Conservation (phyloP, 2,113 vertebrate species). For the Tylochromis polylepis region DNA sequence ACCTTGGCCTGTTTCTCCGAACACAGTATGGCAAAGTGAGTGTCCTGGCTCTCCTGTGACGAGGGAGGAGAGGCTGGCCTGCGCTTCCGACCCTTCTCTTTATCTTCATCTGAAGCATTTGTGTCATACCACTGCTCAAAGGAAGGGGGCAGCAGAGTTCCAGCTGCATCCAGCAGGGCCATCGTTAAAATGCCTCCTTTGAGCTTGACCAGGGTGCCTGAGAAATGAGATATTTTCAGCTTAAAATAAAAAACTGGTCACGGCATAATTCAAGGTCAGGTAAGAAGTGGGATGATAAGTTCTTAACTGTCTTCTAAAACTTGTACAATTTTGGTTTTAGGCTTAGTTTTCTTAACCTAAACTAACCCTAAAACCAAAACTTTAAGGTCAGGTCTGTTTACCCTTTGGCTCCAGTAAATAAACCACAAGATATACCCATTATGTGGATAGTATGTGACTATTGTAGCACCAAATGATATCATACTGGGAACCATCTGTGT, state of each 20-base stretch:
- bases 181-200: conserved; percentile 92
- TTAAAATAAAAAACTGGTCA: background rate
- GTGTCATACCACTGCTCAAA: conserved; percentile 89
- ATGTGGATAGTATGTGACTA: background rate
- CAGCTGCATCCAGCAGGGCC: conserved; percentile 86
- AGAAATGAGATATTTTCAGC: background rate
- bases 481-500: background rate
- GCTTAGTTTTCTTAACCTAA: background rate
- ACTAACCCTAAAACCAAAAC: background rate
- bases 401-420: background rate
- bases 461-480: background rate
- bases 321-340: background rate
- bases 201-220: conserved; percentile 85
- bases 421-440: background rate
- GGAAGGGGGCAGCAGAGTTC: conserved; percentile 82
- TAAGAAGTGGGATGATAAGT: background rate
- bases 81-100: conserved; percentile 85
- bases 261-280: background rate
- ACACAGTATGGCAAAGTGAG: conserved; percentile 90
- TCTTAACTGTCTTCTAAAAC: background rate
- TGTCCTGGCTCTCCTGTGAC: conserved; percentile 90
- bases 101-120: conserved; percentile 87
- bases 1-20: conserved; percentile 98
- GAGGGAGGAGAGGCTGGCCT: conserved; percentile 85
- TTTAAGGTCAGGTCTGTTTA: background rate